Base-by-base conservation (phyloP, 1,140 invertebrate species). In the Cheumatopsyche charites region DNA sequence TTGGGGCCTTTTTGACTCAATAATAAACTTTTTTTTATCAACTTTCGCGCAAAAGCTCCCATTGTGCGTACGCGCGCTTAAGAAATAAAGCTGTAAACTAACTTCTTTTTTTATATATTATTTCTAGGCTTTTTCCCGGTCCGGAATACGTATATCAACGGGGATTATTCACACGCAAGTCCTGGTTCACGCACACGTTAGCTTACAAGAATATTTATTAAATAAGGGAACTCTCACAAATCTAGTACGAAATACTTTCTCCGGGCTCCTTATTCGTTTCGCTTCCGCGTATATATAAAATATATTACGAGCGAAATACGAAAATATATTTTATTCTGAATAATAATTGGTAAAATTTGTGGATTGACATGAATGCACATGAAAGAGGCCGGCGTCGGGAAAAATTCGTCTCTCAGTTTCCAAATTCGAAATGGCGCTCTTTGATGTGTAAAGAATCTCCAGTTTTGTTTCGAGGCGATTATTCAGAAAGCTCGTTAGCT, bases 141-240 rank as follows among this genome's bases (percentile, higher is more conserved):
- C 19, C 43, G 15, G 61, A 49, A 52, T 25, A 73, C 52, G 58
- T 58, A 73, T 73, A 73, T 73, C 66, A 69, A 63, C 66, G 45
- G 55, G 43, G 62, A 69, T 67, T 69, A 49, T 73, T 73, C 66
- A 69, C 72, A 73, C 72, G 72, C 72, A 69, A 67, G 58, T 69
- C 67, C 67, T 61, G 72, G 55, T 73, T 73, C 72, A 73, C 72
- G 72, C 72, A 70, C 63, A 42, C 62, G 62, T 63, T 63, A 67
- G 45, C 63, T 29, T 49, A 49, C 63, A 15, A 42, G 63, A 29
- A 67, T 67, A 67, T 67, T 67, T 67, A 67, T 58, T 58, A 58
- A 58, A 58, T 58, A 58, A 58, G 23, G 55, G 55, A 58, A 58
- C 21, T 23, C 55, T 58, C 55, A 58, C 55, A 58, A 58, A 58